These are phyloP conservation scores for Linyphia triangularis DNA, from an alignment of 2,888 invertebrate genomes.

Conservation along the genomic window DNA sequence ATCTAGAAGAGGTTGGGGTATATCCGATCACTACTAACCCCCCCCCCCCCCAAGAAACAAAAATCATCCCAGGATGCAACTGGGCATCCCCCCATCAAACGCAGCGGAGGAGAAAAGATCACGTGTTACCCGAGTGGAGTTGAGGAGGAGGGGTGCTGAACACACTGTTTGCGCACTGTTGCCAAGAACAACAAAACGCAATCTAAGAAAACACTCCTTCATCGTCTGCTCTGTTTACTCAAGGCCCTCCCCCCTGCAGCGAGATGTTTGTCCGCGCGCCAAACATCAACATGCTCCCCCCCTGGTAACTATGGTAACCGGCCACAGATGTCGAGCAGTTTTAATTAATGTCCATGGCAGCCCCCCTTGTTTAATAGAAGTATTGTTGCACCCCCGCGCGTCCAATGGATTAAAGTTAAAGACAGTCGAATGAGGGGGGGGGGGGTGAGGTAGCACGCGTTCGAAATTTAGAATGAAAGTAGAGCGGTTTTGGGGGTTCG, in stretches of 20 bases:
- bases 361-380: slow-evolving; percentile 74
- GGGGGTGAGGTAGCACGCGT: slow-evolving; percentile 25
- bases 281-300: slow-evolving; percentile 72
- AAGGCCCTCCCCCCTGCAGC: slow-evolving; percentile 59
- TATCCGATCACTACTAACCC: neutral
- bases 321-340: slow-evolving; percentile 76
- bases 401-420: slow-evolving; percentile 72
- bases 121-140: slow-evolving; percentile 43
- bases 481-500: too few relatives aligned
- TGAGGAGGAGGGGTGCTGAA: slow-evolving; percentile 3
- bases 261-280: slow-evolving; percentile 74
- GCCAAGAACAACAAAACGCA: slow-evolving; percentile 76
- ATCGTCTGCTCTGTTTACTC: slow-evolving; percentile 70
- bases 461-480: slow-evolving; percentile 69
- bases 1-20: neutral
- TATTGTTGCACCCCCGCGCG: slow-evolving; percentile 71
- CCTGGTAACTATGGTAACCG: slow-evolving; percentile 71
- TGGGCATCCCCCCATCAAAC: slow-evolving; percentile 44
- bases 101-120: slow-evolving; percentile 64
- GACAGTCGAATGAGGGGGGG: slow-evolving; percentile 47
- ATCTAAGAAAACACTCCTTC: slow-evolving; percentile 76
- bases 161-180: slow-evolving; percentile 75
- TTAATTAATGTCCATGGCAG: slow-evolving; percentile 76
- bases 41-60: slow-evolving; percentile 42
- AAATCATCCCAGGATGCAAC: slow-evolving; percentile 55